Evolutionary conservation across 2,797 vertebrate genomes (phyloP).

Genomic region (Accipiter minullus): DNA sequence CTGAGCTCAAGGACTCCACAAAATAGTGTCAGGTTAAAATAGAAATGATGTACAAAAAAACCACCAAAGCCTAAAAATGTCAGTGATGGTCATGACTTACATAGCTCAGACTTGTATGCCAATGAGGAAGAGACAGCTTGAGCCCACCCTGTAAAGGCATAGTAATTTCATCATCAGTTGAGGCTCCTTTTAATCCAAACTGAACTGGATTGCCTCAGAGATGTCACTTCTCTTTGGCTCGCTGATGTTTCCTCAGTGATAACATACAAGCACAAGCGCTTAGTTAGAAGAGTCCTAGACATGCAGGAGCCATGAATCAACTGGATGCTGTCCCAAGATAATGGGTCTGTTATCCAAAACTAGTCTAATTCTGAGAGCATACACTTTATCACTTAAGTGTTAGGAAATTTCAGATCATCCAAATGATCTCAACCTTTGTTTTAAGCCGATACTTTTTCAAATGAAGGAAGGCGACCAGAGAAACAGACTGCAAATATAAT

Average conservation of each 20-base stretch:
- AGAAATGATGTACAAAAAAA: background rate
- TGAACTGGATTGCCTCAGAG: background rate
- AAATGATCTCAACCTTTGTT: background rate
- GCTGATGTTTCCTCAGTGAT: background rate
- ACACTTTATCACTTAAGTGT: background rate
- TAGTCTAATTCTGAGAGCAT: background rate
- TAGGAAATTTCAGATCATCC: background rate
- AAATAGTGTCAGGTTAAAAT: background rate
- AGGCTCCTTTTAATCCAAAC: background rate
- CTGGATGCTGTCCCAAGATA: background rate
- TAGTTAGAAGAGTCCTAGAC: background rate
- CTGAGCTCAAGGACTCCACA: background rate
- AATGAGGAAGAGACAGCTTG: background rate
- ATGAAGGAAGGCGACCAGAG: background rate
- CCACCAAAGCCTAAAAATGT: background rate
- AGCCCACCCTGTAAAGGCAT: background rate
- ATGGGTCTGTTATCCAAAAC: background rate
- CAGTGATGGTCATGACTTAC: background rate
- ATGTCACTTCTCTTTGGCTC: background rate
- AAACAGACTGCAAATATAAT: background rate
- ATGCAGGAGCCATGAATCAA: background rate
- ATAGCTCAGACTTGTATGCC: background rate
- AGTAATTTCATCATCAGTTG: background rate
- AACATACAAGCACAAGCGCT: background rate
- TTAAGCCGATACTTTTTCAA: background rate